Evolutionary conservation across 2,113 vertebrate genomes (phyloP), one percentile per base, ranked within the genome.

Genomic region (Colistium nudipinnis): DNA sequence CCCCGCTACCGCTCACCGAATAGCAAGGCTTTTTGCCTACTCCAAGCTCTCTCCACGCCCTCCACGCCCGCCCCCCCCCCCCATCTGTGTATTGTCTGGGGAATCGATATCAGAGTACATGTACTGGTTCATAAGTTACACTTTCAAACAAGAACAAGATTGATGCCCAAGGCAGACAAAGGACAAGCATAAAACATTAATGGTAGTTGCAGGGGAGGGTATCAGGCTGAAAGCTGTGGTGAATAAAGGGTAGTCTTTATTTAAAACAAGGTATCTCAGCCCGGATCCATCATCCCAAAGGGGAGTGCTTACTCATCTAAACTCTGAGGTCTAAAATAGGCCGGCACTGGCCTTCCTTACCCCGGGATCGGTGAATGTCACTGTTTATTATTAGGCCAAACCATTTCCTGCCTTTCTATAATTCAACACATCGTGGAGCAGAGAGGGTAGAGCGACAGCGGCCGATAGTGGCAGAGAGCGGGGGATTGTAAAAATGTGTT

Each of bases 11-110:
- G 81, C 89, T 94, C 91, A 88, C 83, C 70, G 88, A 85, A 92
- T 90, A 94, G 91, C 88, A 89, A 82, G 84, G 87, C 87, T 94
- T 94, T n/a, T 93, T 93, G 90, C 94, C 82, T 87, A 88, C 84
- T 87, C 76, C 61, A 27, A 33, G 63, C 53, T 53, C 62, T 28
- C 55, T 43, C 74, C 13, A 24, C 31, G 25, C 7, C 7, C 4
- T 6, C 56, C 41, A 24, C 11, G 13, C 31, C 68, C 3, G 39
- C 13, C 39, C 7, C 4, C 4, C 4, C n/a, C 3, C 62, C 62
- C 47, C 19, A 9, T 74, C 76, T 75, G 44, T 57, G 61, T 55
- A 43, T 65, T 24, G 62, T 70, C 72, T 74, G 74, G 36, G 60
- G 63, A 78, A 77, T 83, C 70, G 30, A 85, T 72, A 80, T 56